phyloP scores from a whole-genome alignment of 2,888 invertebrate species.

The Encarsia formosa region DNA sequence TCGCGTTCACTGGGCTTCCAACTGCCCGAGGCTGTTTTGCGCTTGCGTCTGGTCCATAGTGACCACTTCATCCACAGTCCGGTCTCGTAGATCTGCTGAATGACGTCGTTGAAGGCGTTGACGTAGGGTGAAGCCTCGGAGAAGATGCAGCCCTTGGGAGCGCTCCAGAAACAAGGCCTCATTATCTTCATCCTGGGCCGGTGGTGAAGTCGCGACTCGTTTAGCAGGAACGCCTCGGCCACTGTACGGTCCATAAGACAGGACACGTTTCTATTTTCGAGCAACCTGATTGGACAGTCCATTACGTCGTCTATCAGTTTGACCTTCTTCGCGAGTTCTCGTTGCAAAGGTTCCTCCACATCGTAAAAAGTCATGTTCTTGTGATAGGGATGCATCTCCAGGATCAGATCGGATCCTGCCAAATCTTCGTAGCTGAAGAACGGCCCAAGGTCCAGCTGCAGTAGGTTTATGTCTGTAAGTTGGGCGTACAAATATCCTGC shows the following conservation, averaged over 20 bases:
- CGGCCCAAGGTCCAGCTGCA: not conserved
- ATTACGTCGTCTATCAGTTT: not conserved
- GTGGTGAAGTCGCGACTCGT: not conserved
- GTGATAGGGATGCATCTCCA: not conserved
- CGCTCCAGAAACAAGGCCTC: not conserved
- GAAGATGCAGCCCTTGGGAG: not conserved
- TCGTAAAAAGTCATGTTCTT: not conserved
- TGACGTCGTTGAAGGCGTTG: not conserved
- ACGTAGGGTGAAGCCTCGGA: constrained; percentile 4
- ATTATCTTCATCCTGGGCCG: not conserved
- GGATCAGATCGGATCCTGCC: not conserved
- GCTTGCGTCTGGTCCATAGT: not conserved
- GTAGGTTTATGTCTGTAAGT: not conserved
- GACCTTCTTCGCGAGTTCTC: too few species aligned
- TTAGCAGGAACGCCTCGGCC: not conserved
- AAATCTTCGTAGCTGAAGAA: not conserved
- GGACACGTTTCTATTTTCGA: not conserved
- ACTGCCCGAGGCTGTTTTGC: not conserved
- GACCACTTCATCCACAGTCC: not conserved
- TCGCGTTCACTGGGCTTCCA: not conserved
- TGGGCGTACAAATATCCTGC: not conserved
- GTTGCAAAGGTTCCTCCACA: not conserved
- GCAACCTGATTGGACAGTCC: not conserved
- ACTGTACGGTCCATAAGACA: not conserved
- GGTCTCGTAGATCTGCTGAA: not conserved